These are phyloP conservation scores for Drosophila ambigua DNA, from an alignment of 1,140 invertebrate genomes.

Conservation along the genomic window DNA sequence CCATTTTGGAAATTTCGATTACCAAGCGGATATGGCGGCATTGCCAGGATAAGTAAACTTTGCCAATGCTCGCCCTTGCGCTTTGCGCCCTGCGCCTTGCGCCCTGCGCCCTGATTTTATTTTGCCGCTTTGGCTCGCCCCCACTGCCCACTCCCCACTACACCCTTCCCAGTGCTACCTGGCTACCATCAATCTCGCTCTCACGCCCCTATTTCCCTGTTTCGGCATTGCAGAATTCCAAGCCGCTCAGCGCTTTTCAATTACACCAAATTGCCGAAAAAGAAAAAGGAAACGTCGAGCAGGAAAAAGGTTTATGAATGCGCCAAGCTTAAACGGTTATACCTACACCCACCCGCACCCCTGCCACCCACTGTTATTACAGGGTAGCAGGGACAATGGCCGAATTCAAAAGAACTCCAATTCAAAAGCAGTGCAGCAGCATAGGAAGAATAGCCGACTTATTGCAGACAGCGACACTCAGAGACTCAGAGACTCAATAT, in stretches of 20 bases:
- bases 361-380: not conserved
- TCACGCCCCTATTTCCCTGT: constrained; percentile 8
- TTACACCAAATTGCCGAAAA: constrained; percentile 52
- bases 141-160: too few relatives aligned
- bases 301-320: constrained; percentile 47
- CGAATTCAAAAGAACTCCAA: too few relatives aligned
- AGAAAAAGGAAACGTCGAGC: constrained; percentile 15
- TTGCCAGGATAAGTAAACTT: constrained; percentile 56
- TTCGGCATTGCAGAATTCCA: constrained; percentile 29
- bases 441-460: too few relatives aligned
- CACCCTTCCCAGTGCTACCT: too few relatives aligned
- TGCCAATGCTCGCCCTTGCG: constrained; percentile 4
- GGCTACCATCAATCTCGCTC: constrained; percentile 10
- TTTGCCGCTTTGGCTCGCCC: not conserved
- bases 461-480: too few relatives aligned
- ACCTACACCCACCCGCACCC: not conserved
- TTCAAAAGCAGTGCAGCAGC: not conserved
- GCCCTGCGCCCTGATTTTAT: too few relatives aligned
- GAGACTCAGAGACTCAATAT: too few relatives aligned
- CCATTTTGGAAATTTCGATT: constrained; percentile 67
- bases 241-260: constrained; percentile 56
- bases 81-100: too few relatives aligned
- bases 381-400: constrained; percentile 7
- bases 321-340: constrained; percentile 26
- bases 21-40: constrained; percentile 67